Evolutionary conservation across 2,113 vertebrate species (phyloP).

Genomic region (Heloderma charlesbogerti): DNA sequence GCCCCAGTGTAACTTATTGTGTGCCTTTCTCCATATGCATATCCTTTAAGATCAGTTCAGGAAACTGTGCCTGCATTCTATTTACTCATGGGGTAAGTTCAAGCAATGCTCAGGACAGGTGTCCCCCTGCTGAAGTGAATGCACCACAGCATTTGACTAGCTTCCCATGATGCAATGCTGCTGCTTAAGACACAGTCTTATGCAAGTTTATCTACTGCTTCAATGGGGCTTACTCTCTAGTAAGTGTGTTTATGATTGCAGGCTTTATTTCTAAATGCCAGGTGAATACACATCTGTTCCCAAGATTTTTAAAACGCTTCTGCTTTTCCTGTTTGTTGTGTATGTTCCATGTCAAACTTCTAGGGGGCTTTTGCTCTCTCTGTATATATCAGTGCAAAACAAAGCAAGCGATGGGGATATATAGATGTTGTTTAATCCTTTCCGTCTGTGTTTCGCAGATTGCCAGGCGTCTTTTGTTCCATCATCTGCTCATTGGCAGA

Average conservation of each 20-base stretch:
- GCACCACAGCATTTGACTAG: neutral
- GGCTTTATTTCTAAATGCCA: neutral
- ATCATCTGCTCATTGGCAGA: no score
- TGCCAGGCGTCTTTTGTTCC: no score
- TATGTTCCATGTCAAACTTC: no score
- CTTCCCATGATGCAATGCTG: neutral
- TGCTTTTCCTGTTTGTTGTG: neutral
- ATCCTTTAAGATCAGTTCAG: neutral
- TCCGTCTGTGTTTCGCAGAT: no score
- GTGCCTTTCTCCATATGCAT: neutral
- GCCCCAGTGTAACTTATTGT: neutral
- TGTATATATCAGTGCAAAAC: no score
- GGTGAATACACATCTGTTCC: neutral
- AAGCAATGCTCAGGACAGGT: neutral
- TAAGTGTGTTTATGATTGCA: neutral
- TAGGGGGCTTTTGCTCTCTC: no score
- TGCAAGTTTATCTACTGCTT: neutral
- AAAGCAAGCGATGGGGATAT: no score
- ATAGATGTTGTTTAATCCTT: no score
- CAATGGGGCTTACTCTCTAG: neutral
- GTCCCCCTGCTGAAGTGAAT: neutral
- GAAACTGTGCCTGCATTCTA: neutral
- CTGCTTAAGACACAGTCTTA: neutral
- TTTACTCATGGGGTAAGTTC: neutral
- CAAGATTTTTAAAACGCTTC: neutral